Conservation (phyloP, 1,140 invertebrate genomes). For the Limonius californicus region DNA sequence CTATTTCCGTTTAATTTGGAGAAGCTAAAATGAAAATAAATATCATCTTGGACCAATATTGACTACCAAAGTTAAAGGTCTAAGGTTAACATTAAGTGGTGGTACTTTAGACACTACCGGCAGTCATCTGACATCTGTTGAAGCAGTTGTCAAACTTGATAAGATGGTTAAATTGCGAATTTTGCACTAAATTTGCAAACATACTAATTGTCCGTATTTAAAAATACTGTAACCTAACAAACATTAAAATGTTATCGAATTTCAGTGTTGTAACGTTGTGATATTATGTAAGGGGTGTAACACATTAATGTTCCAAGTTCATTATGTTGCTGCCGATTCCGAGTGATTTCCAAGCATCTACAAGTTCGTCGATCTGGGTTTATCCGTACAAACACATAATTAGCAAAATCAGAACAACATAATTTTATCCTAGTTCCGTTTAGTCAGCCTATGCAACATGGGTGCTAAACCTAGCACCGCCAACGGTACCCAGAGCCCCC, state of each 20-base stretch:
- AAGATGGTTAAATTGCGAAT: constrained; percentile 20
- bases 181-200: constrained; percentile 19
- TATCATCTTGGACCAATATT: too few relatives aligned
- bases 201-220: not conserved
- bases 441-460: constrained; percentile 50
- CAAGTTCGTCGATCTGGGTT: not conserved
- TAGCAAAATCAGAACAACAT: not conserved
- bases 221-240: too few relatives aligned
- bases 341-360: not conserved
- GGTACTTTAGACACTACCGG: not conserved
- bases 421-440: not conserved
- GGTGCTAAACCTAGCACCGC: constrained; percentile 80
- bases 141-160: constrained; percentile 16
- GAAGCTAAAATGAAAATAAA: too few relatives aligned
- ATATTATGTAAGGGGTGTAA: not conserved
- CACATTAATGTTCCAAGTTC: not conserved
- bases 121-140: constrained; percentile 23
- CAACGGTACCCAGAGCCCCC: constrained; percentile 66
- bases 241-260: too few relatives aligned
- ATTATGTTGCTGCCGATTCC: not conserved
- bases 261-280: not conserved
- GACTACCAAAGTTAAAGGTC: too few relatives aligned
- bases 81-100: too few relatives aligned
- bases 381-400: not conserved
- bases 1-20: too few relatives aligned